phyloP scores from a whole-genome alignment of 1,140 invertebrate species.

The Drosophila nikananu region DNA sequence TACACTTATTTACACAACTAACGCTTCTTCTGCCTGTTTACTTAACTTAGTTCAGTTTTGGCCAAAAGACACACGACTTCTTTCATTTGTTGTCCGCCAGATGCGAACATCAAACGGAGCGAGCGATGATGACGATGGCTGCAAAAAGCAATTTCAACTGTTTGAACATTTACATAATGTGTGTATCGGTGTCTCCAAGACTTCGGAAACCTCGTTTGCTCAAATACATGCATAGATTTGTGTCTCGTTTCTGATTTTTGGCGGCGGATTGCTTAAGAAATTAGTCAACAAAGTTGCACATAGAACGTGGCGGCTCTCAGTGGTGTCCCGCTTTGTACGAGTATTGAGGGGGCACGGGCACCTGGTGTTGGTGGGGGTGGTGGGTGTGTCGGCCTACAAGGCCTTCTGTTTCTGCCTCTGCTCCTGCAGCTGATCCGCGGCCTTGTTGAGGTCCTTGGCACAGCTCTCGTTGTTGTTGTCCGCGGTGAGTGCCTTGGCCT shows the following conservation, averaged over 20 bases:
- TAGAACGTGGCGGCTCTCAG: constrained; percentile 60
- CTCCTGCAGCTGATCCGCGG: constrained; percentile 43
- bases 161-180: constrained; percentile 62
- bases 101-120: constrained; percentile 73
- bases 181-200: constrained; percentile 36
- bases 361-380: constrained; percentile 9
- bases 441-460: constrained; percentile 77
- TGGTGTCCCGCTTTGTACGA: constrained; percentile 64
- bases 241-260: constrained; percentile 54
- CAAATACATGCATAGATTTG: constrained; percentile 45
- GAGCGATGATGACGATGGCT: constrained; percentile 73
- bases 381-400: constrained; percentile 52
- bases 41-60: constrained; percentile 68
- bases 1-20: constrained; percentile 81
- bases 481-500: constrained; percentile 50
- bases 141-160: constrained; percentile 74
- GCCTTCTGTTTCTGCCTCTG: constrained; percentile 55
- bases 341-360: constrained; percentile 54
- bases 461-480: constrained; percentile 77
- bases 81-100: constrained; percentile 61
- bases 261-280: constrained; percentile 80
- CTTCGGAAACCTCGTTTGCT: constrained; percentile 49
- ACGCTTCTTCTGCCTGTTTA: constrained; percentile 68
- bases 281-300: constrained; percentile 83
- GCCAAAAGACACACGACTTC: constrained; percentile 74